These are phyloP conservation scores for Paracyclopina nana DNA, from an alignment of 1,140 invertebrate species.

Conservation along the genomic window DNA sequence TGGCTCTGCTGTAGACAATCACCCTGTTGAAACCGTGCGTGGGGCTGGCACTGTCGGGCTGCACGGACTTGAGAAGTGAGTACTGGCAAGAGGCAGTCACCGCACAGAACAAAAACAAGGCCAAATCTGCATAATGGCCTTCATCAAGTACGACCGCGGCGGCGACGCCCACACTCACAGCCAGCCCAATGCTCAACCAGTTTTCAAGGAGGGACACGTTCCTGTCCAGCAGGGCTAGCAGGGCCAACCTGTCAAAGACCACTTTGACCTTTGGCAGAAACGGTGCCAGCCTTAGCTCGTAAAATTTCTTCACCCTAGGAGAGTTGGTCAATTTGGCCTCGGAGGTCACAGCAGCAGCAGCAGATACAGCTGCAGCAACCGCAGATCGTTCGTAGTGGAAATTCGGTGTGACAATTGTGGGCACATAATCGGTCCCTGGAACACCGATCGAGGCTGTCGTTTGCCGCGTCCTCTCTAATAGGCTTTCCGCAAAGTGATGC, in stretches of 20 bases:
- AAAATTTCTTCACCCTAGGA: constrained; percentile 49
- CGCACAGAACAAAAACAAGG: constrained; percentile 84
- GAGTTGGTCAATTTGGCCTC: constrained; percentile 26
- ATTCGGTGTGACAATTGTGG: too few relatives aligned
- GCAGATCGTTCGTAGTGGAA: too few relatives aligned
- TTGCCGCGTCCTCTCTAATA: constrained; percentile 19
- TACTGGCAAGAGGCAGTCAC: constrained; percentile 93
- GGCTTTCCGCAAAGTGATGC: constrained; percentile 20
- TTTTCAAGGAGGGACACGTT: constrained; percentile 69
- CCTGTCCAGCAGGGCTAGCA: constrained; percentile 77
- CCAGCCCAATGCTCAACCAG: constrained; percentile 58
- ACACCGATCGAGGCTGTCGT: constrained; percentile 17
- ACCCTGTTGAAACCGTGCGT: constrained; percentile 95
- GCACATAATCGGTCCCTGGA: neutral
- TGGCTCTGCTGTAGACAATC: constrained; percentile 71
- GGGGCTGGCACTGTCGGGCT: constrained; percentile 92
- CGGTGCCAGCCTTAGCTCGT: constrained; percentile 65
- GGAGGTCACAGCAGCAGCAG: constrained; percentile 20
- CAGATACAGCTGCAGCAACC: neutral
- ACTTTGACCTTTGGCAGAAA: constrained; percentile 38
- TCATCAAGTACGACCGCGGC: constrained; percentile 61
- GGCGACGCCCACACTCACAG: constrained; percentile 60
- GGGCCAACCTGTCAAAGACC: constrained; percentile 52
- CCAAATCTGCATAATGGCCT: constrained; percentile 74
- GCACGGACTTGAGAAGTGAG: constrained; percentile 91